Conservation (phyloP, 2,888 invertebrate genomes). For the Parnassius apollo region DNA sequence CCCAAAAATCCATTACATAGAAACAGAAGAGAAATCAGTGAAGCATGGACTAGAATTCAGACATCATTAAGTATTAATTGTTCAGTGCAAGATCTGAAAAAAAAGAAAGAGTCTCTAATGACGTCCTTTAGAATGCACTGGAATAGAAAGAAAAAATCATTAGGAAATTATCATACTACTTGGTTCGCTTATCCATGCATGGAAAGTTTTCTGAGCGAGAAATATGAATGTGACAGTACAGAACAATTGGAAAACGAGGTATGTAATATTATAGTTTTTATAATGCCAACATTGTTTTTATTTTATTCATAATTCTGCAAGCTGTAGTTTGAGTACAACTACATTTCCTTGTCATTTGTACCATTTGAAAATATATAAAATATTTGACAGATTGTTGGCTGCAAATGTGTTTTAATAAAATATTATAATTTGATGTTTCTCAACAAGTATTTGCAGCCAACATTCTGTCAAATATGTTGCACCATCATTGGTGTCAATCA, state of each 20-base stretch:
- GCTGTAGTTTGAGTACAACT: too few relatives aligned
- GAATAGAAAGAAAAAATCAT: slow-evolving; percentile 53
- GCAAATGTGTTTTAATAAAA: neutral
- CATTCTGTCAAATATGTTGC: too few relatives aligned
- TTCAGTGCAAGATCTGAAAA: slow-evolving; percentile 61
- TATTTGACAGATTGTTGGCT: neutral
- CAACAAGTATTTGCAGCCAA: too few relatives aligned
- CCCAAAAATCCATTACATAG: slow-evolving; percentile 60
- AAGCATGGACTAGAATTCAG: slow-evolving; percentile 69
- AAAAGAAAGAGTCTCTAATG: slow-evolving; percentile 74
- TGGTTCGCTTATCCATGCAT: slow-evolving; percentile 72
- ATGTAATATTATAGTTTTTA: slow-evolving; percentile 26
- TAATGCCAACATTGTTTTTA: neutral
- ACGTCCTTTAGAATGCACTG: slow-evolving; percentile 63
- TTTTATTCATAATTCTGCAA: neutral
- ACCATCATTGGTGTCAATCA: too few relatives aligned
- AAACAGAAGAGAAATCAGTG: slow-evolving; percentile 58
- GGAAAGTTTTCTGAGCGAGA: slow-evolving; percentile 68
- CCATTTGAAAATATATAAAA: neutral
- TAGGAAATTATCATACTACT: slow-evolving; percentile 50
- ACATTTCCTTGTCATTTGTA: neutral
- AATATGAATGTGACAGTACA: slow-evolving; percentile 64
- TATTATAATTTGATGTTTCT: too few relatives aligned
- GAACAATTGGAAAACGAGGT: slow-evolving; percentile 60
- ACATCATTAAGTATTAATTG: slow-evolving; percentile 51